A percentile compares a stretch with the other conserved stretches of the same genome.
Evolutionary conservation across 2,113 vertebrate genomes (phyloP).

Genomic region (Clupea harengus): DNA sequence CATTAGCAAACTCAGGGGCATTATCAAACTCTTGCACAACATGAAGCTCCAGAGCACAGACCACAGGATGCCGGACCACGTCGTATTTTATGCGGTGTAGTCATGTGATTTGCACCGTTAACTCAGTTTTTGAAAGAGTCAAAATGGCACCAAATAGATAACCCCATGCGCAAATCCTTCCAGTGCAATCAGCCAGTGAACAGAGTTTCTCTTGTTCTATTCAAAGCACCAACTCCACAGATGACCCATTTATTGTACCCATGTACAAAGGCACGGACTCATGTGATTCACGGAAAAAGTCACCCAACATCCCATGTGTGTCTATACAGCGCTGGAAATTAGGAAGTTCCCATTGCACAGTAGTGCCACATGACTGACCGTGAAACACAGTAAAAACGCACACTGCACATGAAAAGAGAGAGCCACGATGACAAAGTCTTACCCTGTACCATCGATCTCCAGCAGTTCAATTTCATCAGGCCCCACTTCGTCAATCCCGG

Average conservation of each 20-base stretch:
- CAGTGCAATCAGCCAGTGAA: conserved; percentile 10
- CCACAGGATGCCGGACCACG: not conserved
- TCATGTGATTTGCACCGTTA: not conserved
- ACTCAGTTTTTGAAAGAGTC: not conserved
- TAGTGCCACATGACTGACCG: not conserved
- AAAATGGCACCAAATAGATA: not conserved
- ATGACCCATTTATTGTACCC: conserved; percentile 1
- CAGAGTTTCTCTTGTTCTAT: conserved; percentile 16
- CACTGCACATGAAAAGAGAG: not conserved
- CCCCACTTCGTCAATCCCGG: conserved; percentile 69
- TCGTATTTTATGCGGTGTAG: not conserved
- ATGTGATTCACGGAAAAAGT: conserved; percentile 6
- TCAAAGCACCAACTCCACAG: not conserved
- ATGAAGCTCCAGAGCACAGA: not conserved
- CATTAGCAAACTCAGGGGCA: not conserved
- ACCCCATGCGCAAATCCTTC: not conserved
- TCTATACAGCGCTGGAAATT: not conserved
- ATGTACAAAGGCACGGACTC: not conserved
- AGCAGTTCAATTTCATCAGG: conserved; percentile 78
- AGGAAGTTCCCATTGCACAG: conserved; percentile 12
- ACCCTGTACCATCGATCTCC: conserved; percentile 69
- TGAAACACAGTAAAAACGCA: not conserved
- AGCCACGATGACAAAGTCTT: conserved; percentile 48
- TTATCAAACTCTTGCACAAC: not conserved
- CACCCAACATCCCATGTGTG: not conserved